Evolutionary conservation across 2,797 vertebrate species (phyloP), one percentile per base, ranked within the genome.

Genomic region (Hirundo rustica): DNA sequence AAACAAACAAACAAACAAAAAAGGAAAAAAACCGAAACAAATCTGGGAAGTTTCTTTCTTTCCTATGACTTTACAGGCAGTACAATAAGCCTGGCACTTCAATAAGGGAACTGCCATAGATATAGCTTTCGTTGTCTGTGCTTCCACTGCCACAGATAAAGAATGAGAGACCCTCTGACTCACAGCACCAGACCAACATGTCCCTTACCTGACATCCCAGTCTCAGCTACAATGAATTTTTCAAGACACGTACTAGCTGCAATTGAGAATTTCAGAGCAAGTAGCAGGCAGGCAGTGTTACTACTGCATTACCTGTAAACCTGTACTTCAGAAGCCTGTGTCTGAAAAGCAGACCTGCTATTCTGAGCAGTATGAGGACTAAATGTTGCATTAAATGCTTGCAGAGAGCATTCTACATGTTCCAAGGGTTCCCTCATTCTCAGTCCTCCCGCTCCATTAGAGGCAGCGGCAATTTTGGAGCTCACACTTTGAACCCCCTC

Each of bases 141-240:
- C 78, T 91, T 85, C 66, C 48, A 44, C 29, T 89, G 89, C 70
- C 72, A 55, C 44, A 86, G 58, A 75, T 10, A 72, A 89, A 85
- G 76, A 85, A 45, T 42, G 78, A 95, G 93, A 62, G 54, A 89
- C n/a, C 40, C 32, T 89, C 65, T 72, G 84, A 80, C 36, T 88
- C 75, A 60, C 48, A 88, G 38, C 4, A 7, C 21, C 3, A 5
- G 58, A 92, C 76, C 76, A 65, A 42, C 16, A 8, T 1, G 2
- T 55, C 51, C 60, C 64, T 84, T 89, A 82, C 67, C 73, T 8
- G 11, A 58, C 70, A 93, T 8, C 9, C 10, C 73, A 61, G 54
- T 4, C 73, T 75, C 58, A 55, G 68, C 51, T 60, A 50, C 47
- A 89, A 89, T 50, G 10, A 72, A 67, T 70, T 81, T 93, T 96